Evolutionary conservation across 2,113 vertebrate genomes (phyloP).

Genomic region (Camelus dromedarius): DNA sequence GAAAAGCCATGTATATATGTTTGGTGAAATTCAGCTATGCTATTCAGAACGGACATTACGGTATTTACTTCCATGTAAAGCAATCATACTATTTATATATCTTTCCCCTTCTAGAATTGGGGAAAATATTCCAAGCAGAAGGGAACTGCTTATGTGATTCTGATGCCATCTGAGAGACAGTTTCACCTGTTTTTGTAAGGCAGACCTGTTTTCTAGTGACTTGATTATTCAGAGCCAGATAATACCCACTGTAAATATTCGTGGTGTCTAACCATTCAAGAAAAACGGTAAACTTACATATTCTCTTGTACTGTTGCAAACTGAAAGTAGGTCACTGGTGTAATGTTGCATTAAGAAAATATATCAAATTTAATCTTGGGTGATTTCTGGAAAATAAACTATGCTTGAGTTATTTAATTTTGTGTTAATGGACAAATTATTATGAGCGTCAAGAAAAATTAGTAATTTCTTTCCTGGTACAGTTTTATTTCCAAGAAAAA

Average conservation of each 20-base stretch:
- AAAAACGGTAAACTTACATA: constrained; percentile 51
- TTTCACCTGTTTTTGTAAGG: constrained; percentile 46
- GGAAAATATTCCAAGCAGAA: background rate
- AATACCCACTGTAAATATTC: constrained; percentile 46
- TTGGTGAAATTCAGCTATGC: background rate
- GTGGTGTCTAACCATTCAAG: background rate
- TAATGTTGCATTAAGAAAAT: constrained; percentile 70
- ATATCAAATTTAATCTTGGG: constrained; percentile 57
- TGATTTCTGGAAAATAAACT: constrained; percentile 59
- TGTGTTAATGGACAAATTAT: constrained; percentile 58
- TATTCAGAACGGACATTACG: background rate
- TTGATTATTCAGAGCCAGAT: constrained; percentile 46
- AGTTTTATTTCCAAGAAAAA: constrained; percentile 34
- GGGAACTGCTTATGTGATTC: background rate
- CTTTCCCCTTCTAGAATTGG: constrained; percentile 36
- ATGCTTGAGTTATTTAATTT: constrained; percentile 61
- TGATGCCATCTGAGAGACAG: background rate
- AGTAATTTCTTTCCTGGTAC: constrained; percentile 31
- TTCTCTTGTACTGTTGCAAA: constrained; percentile 47
- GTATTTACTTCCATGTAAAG: background rate
- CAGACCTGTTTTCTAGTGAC: constrained; percentile 29
- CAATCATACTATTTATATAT: background rate
- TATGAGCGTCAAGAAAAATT: constrained; percentile 40
- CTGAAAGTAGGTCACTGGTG: constrained; percentile 70
- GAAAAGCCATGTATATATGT: background rate